Base-by-base conservation (phyloP, 1,140 invertebrate genomes). In the Zaprionus vittiger region DNA sequence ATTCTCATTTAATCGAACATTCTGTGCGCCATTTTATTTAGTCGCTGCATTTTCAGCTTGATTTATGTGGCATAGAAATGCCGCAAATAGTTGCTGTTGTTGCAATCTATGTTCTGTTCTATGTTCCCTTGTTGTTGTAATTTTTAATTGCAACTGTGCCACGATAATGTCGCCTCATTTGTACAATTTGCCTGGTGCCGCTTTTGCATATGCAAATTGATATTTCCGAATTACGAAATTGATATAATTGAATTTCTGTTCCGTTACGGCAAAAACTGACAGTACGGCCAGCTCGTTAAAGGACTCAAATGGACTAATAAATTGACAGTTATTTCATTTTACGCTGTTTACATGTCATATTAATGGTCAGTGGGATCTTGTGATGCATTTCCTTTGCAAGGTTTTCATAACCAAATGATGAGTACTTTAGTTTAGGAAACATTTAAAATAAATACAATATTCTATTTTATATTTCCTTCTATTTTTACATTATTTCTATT, bases 221-320 rank as follows among this genome's bases (percentile, higher is more conserved):
- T 84, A 84, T 84, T 84, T 54, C 56, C 56, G 6, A 15, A 56
- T 24, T 54, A 69, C 26, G n/a, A 14, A 61, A 76, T 80, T 84
- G 69, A 26, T 60, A 56, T 86, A 86, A 85, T 86, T 79, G 83
- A 75, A 73, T 85, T 82, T 47, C 44, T 31, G 56, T 75, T 74
- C 49, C 49, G 49, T 22, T 70, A 49, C 54, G 56, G 37, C 56
- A 61, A 57, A 56, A 68, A 24, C 38, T 34, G 31, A 11, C 31
- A 34, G 31, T 9, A 9, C 31, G 31, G 15, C 20, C 15, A 5
- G 5, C 62, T 41, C 41, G 38, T 72, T 73, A 66, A 9, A 24
- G 5, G n/a, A 20, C 65, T 22, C 17, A 61, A 69, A 62, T 69
- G 37, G 34, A 37, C 37, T 47, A 55, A 73, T 73, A 65, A 73